Evolutionary conservation across 2,797 vertebrate genomes (phyloP).

Genomic region (Phoeniculus purpureus): DNA sequence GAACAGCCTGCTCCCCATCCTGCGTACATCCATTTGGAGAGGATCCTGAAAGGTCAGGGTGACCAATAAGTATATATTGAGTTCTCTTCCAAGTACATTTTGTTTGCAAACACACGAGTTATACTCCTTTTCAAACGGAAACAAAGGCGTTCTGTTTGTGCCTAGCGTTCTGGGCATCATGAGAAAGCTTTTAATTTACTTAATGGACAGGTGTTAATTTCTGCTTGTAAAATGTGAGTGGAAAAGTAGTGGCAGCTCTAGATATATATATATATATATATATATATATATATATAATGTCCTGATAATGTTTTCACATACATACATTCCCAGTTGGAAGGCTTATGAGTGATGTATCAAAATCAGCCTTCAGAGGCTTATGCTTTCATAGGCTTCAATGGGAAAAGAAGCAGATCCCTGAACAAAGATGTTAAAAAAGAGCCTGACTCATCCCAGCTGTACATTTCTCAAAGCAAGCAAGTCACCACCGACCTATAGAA

Average conservation of each 20-base stretch:
- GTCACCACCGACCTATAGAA: not conserved
- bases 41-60: not conserved
- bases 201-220: not conserved
- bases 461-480: not conserved
- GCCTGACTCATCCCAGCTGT: fast-evolving
- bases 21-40: not conserved
- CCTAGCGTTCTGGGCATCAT: not conserved
- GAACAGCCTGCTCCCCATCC: not conserved
- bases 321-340: not conserved
- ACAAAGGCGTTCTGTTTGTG: not conserved
- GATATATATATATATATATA: too few species aligned
- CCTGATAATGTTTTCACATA: too few species aligned
- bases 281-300: too few species aligned
- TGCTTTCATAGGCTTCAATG: not conserved
- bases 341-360: not conserved
- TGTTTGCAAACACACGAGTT: not conserved
- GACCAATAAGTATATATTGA: not conserved
- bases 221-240: not conserved
- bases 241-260: not conserved
- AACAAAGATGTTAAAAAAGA: not conserved
- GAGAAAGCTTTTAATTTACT: not conserved
- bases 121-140: not conserved
- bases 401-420: not conserved
- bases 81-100: not conserved
- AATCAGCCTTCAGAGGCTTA: not conserved